Conservation (phyloP, 2,888 invertebrate genomes). For the Rhingia rostrata region DNA sequence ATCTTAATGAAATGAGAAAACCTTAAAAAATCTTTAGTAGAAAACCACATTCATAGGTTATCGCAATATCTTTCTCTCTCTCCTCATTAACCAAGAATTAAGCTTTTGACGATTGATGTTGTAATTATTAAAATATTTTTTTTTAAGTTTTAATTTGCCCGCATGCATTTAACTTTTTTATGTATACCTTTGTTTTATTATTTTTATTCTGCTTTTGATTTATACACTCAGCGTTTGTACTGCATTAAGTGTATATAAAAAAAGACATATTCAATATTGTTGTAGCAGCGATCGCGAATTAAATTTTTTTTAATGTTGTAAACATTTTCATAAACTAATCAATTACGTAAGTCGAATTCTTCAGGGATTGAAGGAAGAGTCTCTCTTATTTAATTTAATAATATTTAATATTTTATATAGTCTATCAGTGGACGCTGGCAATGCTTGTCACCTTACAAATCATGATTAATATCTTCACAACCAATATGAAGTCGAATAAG, state of each 20-base stretch:
- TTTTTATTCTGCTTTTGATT: slow-evolving; percentile 58
- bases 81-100: slow-evolving; percentile 38
- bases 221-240: slow-evolving; percentile 70
- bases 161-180: slow-evolving; percentile 52
- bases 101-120: slow-evolving; percentile 66
- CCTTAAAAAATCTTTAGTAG: neutral
- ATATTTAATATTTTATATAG: no score
- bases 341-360: neutral
- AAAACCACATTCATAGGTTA: slow-evolving; percentile 37
- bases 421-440: no score
- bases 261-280: slow-evolving; percentile 40
- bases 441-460: no score
- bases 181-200: slow-evolving; percentile 36
- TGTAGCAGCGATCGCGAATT: slow-evolving; percentile 23
- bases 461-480: no score
- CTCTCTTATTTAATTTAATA: neutral
- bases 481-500: no score
- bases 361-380: slow-evolving; percentile 21
- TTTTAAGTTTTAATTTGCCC: slow-evolving; percentile 21
- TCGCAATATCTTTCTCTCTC: slow-evolving; percentile 19
- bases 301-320: neutral
- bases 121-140: slow-evolving; percentile 40
- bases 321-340: slow-evolving; percentile 31
- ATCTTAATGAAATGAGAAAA: neutral
- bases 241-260: slow-evolving; percentile 75